Conservation (phyloP, 1,140 invertebrate genomes). For the Heliconius melpomene region DNA sequence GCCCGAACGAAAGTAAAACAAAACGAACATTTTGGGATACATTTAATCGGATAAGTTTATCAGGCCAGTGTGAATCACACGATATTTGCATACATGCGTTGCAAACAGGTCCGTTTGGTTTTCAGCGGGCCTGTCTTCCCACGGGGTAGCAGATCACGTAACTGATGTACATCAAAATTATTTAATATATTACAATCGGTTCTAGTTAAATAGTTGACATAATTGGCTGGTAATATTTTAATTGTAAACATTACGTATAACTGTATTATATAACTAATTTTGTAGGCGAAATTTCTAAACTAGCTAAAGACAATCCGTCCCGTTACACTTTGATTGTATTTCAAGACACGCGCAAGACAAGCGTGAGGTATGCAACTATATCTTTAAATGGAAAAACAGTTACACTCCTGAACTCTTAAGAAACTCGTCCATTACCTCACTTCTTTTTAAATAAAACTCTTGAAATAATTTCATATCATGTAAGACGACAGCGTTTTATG, state of each 20-base stretch:
- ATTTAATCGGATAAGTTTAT: constrained; percentile 52
- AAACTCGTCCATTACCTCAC: background rate
- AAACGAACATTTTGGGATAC: constrained; percentile 29
- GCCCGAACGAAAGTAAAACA: constrained; percentile 18
- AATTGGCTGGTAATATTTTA: background rate
- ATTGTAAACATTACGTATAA: background rate
- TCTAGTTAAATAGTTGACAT: background rate
- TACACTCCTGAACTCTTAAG: background rate
- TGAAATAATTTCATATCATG: background rate
- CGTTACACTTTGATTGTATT: constrained; percentile 38
- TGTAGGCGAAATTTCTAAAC: background rate
- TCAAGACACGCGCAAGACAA: constrained; percentile 33
- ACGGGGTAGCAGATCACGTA: constrained; percentile 43
- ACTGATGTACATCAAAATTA: constrained; percentile 30
- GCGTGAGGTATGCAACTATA: constrained; percentile 20
- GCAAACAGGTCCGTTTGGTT: constrained; percentile 63
- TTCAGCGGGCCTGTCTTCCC: constrained; percentile 51
- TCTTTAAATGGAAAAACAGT: constrained; percentile 16
- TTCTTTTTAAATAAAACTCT: background rate
- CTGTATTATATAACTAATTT: background rate
- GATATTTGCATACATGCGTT: constrained; percentile 48
- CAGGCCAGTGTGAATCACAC: constrained; percentile 41
- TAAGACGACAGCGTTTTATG: constrained; percentile 8
- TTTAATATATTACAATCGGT: constrained; percentile 15
- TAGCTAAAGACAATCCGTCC: constrained; percentile 15